Evolutionary conservation across 1,140 invertebrate genomes (phyloP), one percentile per base, ranked within the genome.

Genomic region (Antheraea mylitta): DNA sequence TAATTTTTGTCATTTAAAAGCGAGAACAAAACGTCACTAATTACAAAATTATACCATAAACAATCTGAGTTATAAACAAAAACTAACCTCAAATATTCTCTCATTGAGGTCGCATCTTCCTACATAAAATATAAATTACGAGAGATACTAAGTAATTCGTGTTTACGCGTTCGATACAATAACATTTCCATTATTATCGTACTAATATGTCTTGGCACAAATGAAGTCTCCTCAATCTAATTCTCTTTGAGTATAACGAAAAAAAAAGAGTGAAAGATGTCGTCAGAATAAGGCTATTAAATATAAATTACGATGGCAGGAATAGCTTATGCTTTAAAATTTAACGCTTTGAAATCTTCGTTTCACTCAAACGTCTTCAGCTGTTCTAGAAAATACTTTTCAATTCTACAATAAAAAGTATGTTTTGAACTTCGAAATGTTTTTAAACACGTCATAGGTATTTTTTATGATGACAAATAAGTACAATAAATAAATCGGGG

Each of bases 181-280:
- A 75, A 82, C 80, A 77, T 38, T 65, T 75, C 72, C 70, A 74
- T 80, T 75, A 76, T 76, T 74, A 73, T 77, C 68, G 73, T 72
- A 74, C 69, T 60, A 36, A 36, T n/a, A n/a, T 75, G 69, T 81
- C 71, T 82, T 80, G 78, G 75, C 76, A 75, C 75, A 59, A 61
- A 11, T 64, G 64, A 67, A 71, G 70, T 68, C 30, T 62, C 63
- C 45, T 63, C n/a, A 66, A 53, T 30, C 45, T 66, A 53, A 65
- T 65, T 65, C 64, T 38, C 42, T 48, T 18, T 18, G 38, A 19
- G 38, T 36, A 36, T n/a, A 9, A 22, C 16, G 19, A 9, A 10
- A 45, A 45, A 45, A 64, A 42, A 64, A 53, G 53, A 38, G 7
- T 19, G 18, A 48, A 22, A 19, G 38, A 65, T 65, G 37, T 19